Percentiles rank a stretch among this genome's conserved stretches.
These are phyloP conservation scores for Zaprionus lineosus DNA, from an alignment of 2,888 invertebrate species.

Conservation along the genomic window DNA sequence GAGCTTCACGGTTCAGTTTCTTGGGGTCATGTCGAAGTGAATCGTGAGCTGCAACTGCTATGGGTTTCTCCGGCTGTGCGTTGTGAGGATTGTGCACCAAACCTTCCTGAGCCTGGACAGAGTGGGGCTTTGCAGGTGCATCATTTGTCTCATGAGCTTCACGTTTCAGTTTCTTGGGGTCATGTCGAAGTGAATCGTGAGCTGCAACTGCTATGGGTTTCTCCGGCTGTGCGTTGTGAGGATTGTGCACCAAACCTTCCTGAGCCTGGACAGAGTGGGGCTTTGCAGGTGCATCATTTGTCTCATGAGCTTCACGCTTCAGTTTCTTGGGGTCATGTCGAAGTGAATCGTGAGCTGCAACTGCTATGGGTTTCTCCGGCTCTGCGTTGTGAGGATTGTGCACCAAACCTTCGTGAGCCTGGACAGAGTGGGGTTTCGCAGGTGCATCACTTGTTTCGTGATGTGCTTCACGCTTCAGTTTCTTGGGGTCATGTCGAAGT, in stretches of 20 bases:
- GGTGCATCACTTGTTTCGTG: too few relatives aligned
- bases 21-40: constrained; percentile 12
- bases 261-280: neutral
- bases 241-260: constrained; percentile 1
- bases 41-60: neutral
- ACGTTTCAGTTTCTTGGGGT: constrained; percentile 1
- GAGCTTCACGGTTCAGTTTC: constrained; percentile 4
- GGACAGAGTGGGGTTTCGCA: constrained; percentile 2
- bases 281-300: too few relatives aligned
- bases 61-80: constrained; percentile 1
- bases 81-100: neutral
- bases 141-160: too few relatives aligned
- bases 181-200: constrained; percentile 14
- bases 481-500: constrained; percentile 14
- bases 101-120: neutral
- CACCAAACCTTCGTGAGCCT: neutral
- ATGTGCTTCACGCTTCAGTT: constrained; percentile 1
- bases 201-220: constrained; percentile 3
- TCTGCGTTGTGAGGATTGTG: neutral
- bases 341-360: constrained; percentile 1
- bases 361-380: constrained; percentile 1
- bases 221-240: neutral
- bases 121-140: constrained; percentile 13
- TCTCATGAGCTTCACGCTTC: constrained; percentile 9
- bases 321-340: constrained; percentile 13